These are phyloP conservation scores for Chelon auratus DNA, from an alignment of 2,797 vertebrate species.

Conservation along the genomic window DNA sequence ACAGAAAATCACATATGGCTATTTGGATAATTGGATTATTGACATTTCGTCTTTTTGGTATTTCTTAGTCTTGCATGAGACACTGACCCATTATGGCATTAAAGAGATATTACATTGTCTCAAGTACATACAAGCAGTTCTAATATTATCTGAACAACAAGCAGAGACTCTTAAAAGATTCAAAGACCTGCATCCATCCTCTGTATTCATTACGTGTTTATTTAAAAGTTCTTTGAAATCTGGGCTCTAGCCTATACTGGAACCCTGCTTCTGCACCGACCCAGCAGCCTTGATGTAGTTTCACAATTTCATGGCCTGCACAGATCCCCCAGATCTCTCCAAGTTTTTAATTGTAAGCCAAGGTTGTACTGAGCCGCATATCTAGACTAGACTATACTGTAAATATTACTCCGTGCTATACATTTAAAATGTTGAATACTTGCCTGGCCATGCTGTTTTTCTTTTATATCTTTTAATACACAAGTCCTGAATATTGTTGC, in stretches of 20 bases:
- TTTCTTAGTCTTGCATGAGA: not conserved
- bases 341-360: conserved; percentile 58
- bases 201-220: conserved; percentile 33
- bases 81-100: not conserved
- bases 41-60: not conserved
- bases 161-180: no score
- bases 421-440: not conserved
- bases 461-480: conserved; percentile 17
- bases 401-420: not conserved
- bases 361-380: no score
- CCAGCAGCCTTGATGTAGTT: conserved; percentile 62
- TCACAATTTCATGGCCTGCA: conserved; percentile 69
- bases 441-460: conserved; percentile 4
- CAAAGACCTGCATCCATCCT: not conserved
- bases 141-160: not conserved
- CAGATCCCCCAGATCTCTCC: conserved; percentile 54
- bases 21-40: not conserved
- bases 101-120: not conserved
- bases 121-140: not conserved
- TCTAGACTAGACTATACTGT: no score
- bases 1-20: not conserved
- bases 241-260: conserved; percentile 46
- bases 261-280: conserved; percentile 59
- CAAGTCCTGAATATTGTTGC: conserved; percentile 11
- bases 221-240: conserved; percentile 48